Percentiles rank a stretch among this genome's conserved stretches.
Evolutionary conservation across 2,888 invertebrate genomes (phyloP).

Genomic region (Drepanosiphum platanoidis): DNA sequence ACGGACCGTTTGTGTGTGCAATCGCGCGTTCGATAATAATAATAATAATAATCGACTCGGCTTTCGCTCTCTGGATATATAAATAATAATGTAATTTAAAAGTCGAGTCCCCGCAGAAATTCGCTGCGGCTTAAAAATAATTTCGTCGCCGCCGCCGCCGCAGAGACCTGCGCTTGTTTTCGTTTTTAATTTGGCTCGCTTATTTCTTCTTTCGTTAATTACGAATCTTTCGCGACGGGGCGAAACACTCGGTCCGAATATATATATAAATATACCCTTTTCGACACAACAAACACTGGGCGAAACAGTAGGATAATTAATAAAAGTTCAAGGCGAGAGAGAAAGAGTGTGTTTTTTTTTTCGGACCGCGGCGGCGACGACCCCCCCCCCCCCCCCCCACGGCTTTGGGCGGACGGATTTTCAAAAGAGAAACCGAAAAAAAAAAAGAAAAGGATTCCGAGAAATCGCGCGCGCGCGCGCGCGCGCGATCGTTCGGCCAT

Average conservation of each 20-base stretch:
- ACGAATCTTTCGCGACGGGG: conserved; percentile 1
- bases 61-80: too few relatives aligned
- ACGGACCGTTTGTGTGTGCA: too few relatives aligned
- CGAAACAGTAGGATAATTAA: conserved; percentile 21
- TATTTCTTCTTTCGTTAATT: conserved; percentile 32
- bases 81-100: too few relatives aligned
- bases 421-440: background rate
- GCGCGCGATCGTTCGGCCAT: too few relatives aligned
- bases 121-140: too few relatives aligned
- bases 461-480: background rate
- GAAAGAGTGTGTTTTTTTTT: background rate
- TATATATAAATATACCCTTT: too few relatives aligned
- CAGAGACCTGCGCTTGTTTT: too few relatives aligned
- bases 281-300: background rate
- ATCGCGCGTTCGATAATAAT: too few relatives aligned
- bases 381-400: background rate
- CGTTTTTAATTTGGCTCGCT: conserved; percentile 3
- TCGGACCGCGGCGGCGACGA: background rate
- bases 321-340: conserved; percentile 25
- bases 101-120: too few relatives aligned
- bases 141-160: too few relatives aligned
- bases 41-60: too few relatives aligned
- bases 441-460: background rate
- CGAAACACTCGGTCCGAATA: background rate
- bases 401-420: background rate